Base-by-base conservation (phyloP, 2,113 vertebrate genomes). In the Maccullochella peelii region DNA sequence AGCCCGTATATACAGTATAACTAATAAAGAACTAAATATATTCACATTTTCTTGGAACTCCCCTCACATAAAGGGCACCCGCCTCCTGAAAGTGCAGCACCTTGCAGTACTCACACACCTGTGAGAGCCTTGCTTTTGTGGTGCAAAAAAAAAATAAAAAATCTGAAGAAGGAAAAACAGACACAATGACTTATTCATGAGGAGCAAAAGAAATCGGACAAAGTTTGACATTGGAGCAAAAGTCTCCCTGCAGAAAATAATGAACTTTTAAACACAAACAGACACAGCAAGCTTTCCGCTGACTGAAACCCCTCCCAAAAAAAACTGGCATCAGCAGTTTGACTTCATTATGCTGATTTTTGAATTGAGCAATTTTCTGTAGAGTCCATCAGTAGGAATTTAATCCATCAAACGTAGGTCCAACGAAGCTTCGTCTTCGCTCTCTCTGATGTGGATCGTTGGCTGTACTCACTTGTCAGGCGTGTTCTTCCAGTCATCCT, bases 371-470 rank as follows among this genome's bases (percentile, higher is more conserved):
- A 67, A 68, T 88, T 80, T 90, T 79, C 70, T 71, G 30, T 55
- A 72, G 80, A 86, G 82, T 82, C 76, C 84, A 86, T 89, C 88
- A 91, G 57, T 61, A 61, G 58, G 77, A 89, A 84, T 84, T 83
- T 77, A 73, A 86, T 83, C 62, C 83, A 91, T 86, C 89, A 91
- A 77, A 70, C 14, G 12, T 50, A 75, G 78, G 80, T 87, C 80
- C 79, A 70, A 80, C 5, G 54, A 72, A 67, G 73, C 83, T 74
- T 70, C 40, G 38, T 86, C 77, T 86, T 23, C 52, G 25, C 74
- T 82, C 78, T 47, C 73, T 58, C 72, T 82, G 79, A 82, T 73
- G 77, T 81, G 82, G 59, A 87, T 88, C n/a, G 27, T 69, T 89
- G 83, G 67, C 83, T 91, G 78, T 76, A 69, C 87, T 82, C 59